A percentile compares a stretch with the other conserved stretches of the same genome.
These are phyloP conservation scores for Clanis bilineata DNA, from an alignment of 2,888 invertebrate genomes.

Conservation along the genomic window DNA sequence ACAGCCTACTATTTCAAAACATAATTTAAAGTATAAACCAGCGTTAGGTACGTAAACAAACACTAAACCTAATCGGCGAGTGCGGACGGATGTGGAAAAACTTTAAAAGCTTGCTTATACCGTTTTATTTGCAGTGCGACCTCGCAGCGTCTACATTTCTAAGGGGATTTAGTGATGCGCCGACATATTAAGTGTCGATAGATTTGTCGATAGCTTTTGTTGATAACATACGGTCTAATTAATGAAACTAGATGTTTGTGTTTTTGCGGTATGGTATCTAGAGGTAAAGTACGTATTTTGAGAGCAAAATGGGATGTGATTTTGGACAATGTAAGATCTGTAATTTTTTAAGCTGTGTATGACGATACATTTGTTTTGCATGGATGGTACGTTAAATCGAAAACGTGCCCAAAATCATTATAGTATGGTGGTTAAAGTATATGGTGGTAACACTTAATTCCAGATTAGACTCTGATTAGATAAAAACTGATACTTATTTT, in stretches of 20 bases:
- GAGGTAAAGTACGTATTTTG: neutral
- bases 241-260: too few relatives aligned
- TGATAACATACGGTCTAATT: neutral
- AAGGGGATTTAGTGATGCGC: constrained; percentile 16
- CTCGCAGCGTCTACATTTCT: constrained; percentile 19
- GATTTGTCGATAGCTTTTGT: constrained; percentile 10
- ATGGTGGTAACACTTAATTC: too few relatives aligned
- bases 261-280: too few relatives aligned
- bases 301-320: too few relatives aligned
- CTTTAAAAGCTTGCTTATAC: constrained; percentile 20
- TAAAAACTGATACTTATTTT: too few relatives aligned
- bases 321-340: too few relatives aligned
- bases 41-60: constrained; percentile 17
- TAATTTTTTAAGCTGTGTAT: too few relatives aligned
- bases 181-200: constrained; percentile 1
- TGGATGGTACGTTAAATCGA: too few relatives aligned
- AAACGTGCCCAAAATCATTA: too few relatives aligned
- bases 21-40: constrained; percentile 6
- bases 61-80: constrained; percentile 3
- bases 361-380: too few relatives aligned
- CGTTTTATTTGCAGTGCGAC: constrained; percentile 23
- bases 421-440: too few relatives aligned
- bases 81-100: constrained; percentile 21
- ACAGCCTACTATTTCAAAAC: neutral
- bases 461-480: too few relatives aligned